Conservation (phyloP, 2,888 invertebrate genomes). For the Plutella xylostella region DNA sequence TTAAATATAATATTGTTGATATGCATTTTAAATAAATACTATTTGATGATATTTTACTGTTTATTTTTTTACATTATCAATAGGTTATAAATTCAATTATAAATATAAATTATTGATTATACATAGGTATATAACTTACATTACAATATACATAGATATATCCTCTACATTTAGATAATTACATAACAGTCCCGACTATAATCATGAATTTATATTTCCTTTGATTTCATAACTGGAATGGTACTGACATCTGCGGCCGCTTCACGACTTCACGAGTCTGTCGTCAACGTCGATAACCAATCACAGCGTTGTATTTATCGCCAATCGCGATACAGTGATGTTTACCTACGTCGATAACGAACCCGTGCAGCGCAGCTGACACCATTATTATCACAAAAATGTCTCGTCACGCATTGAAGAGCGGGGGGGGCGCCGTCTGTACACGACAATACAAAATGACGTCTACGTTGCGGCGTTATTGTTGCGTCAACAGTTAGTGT, state of each 20-base stretch:
- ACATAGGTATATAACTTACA: not conserved
- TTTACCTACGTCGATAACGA: too few relatives aligned
- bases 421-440: not conserved
- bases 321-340: not conserved
- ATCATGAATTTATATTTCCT: not conserved
- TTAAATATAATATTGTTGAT: not conserved
- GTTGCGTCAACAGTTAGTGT: not conserved
- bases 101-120: not conserved
- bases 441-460: not conserved
- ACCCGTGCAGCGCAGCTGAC: not conserved
- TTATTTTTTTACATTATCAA: too few relatives aligned
- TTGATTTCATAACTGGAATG: not conserved
- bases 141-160: not conserved
- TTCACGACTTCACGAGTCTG: not conserved
- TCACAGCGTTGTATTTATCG: not conserved
- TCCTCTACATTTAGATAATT: not conserved
- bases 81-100: not conserved
- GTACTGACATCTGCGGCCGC: not conserved
- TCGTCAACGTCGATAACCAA: not conserved
- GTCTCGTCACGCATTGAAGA: not conserved
- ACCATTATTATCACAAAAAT: not conserved
- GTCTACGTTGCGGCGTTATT: not conserved
- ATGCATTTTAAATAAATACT: not conserved
- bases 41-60: not conserved
- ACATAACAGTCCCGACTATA: not conserved